A percentile compares a stretch with the other conserved stretches of the same genome.
phyloP scores from a whole-genome alignment of 2,113 vertebrate genomes.

The Mustela nigripes region DNA sequence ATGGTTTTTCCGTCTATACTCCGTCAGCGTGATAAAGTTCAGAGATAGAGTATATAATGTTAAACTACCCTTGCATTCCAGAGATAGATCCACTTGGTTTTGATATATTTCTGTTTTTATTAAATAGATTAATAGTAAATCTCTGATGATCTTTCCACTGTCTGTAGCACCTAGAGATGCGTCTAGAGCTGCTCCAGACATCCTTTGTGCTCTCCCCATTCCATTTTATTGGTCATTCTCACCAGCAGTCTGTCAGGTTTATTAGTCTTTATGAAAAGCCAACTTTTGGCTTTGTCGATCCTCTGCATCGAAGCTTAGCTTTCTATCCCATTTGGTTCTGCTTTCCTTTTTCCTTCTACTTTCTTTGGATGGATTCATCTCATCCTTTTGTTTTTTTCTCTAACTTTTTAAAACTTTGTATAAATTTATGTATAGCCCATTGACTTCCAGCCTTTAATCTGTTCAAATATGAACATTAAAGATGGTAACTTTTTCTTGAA shows the following conservation, averaged over 20 bases:
- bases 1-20: background rate
- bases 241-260: background rate
- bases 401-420: background rate
- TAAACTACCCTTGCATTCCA: slow-evolving; percentile 30
- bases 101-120: background rate
- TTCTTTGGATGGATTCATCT: background rate
- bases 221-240: background rate
- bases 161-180: background rate
- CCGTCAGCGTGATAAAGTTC: background rate
- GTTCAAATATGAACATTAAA: background rate
- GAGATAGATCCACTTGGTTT: background rate
- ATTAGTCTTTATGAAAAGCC: background rate
- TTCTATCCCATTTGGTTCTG: background rate
- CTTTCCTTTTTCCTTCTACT: background rate
- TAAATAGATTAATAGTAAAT: background rate
- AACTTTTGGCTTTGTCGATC: background rate
- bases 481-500: background rate
- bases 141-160: background rate
- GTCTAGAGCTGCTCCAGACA: background rate
- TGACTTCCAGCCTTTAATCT: slow-evolving; percentile 10
- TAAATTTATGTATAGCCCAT: background rate
- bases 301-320: background rate
- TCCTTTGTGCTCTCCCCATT: background rate
- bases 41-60: background rate
- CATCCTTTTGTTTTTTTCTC: background rate